Conservation (phyloP, 2,797 vertebrate species). For the Trematomus bernacchii region DNA sequence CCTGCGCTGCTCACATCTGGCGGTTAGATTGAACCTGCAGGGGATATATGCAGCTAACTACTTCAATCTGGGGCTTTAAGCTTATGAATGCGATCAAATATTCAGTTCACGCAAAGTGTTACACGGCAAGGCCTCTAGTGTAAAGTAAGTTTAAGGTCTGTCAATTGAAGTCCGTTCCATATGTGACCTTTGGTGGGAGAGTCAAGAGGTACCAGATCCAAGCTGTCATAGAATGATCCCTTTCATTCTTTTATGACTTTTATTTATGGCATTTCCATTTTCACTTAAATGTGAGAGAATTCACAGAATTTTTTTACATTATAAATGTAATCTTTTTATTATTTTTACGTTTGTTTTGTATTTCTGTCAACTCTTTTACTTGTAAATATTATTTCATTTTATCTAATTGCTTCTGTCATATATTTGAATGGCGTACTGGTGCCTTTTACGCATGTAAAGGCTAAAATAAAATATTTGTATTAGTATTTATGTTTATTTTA, state of each 20-base stretch:
- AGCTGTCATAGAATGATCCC: slow-evolving; percentile 46
- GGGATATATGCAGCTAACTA: slow-evolving; percentile 62
- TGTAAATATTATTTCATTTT: too few species aligned
- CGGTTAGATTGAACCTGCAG: slow-evolving; percentile 62
- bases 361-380: background rate
- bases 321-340: background rate
- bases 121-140: slow-evolving; percentile 63
- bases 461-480: too few species aligned
- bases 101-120: slow-evolving; percentile 70
- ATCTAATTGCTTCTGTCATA: too few species aligned
- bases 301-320: too few species aligned
- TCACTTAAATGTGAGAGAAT: slow-evolving; percentile 31
- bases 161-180: slow-evolving; percentile 63
- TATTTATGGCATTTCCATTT: slow-evolving; percentile 58
- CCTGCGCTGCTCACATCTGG: slow-evolving; percentile 63
- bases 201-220: slow-evolving; percentile 71
- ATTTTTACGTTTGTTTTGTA: too few species aligned
- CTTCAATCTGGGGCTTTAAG: slow-evolving; percentile 67
- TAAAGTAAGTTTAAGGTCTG: slow-evolving; percentile 71
- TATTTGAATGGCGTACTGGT: too few species aligned
- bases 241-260: slow-evolving; percentile 51
- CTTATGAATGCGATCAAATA: slow-evolving; percentile 75
- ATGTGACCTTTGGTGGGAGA: slow-evolving; percentile 72
- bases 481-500: too few species aligned
- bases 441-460: too few species aligned